Evolutionary conservation across 2,113 vertebrate genomes (phyloP).

Genomic region (Ancistrus triradiatus): DNA sequence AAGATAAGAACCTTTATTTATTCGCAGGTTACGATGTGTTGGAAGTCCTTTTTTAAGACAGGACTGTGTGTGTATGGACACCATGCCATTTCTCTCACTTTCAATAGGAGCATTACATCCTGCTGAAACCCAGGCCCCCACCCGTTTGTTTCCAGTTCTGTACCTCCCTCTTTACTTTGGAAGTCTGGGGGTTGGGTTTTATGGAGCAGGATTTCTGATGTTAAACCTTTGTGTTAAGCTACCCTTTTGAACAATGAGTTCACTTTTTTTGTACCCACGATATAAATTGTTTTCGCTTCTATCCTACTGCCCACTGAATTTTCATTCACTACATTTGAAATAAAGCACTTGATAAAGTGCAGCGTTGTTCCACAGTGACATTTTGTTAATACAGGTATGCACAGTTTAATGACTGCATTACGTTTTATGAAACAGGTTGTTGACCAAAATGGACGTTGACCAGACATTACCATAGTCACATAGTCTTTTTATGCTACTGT

Average conservation of each 20-base stretch:
- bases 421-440: too few species aligned
- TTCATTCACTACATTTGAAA: constrained; percentile 29
- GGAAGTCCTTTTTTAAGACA: constrained; percentile 69
- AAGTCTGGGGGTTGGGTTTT: constrained; percentile 4
- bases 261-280: constrained; percentile 4
- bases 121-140: constrained; percentile 71
- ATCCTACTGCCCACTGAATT: constrained; percentile 2
- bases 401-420: too few species aligned
- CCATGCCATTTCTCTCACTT: constrained; percentile 60
- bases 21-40: constrained; percentile 62
- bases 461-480: too few species aligned
- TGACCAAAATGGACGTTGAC: too few species aligned
- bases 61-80: constrained; percentile 62
- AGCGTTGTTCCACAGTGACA: constrained; percentile 9
- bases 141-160: constrained; percentile 49
- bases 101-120: constrained; percentile 67
- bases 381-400: too few species aligned
- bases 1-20: constrained; percentile 81
- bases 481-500: too few species aligned
- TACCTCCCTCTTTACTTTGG: constrained; percentile 9
- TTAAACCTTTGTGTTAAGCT: constrained; percentile 17
- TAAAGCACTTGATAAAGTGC: constrained; percentile 38
- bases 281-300: neutral
- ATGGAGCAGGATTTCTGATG: constrained; percentile 14
- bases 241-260: constrained; percentile 18